A percentile compares a stretch with the other conserved stretches of the same genome.
Evolutionary conservation across 2,797 vertebrate species (phyloP).

Genomic region (Phrynocephalus guinanensis): DNA sequence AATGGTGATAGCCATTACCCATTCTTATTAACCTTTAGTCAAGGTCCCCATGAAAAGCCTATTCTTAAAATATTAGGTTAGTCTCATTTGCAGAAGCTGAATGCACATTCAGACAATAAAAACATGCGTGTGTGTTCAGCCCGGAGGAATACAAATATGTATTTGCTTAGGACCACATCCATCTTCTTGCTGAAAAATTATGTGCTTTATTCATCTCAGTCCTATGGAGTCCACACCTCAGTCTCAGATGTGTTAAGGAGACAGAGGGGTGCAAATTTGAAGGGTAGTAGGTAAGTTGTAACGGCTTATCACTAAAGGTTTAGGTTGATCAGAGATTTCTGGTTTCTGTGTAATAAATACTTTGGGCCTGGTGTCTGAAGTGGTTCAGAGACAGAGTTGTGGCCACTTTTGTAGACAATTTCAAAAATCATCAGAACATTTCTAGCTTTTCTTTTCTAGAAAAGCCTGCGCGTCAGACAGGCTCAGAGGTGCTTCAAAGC

Average conservation of each 20-base stretch:
- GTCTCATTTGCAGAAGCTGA: background rate
- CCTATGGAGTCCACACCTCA: too few species aligned
- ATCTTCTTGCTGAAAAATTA: background rate
- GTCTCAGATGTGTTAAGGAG: background rate
- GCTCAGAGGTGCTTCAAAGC: background rate
- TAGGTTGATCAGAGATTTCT: background rate
- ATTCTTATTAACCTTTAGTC: background rate
- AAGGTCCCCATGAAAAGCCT: background rate
- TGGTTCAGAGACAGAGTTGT: background rate
- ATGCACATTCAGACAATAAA: background rate
- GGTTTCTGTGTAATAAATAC: background rate
- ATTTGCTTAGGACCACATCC: background rate
- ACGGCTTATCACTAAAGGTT: too few species aligned
- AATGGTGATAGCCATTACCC: background rate
- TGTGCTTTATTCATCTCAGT: background rate
- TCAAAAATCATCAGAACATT: background rate
- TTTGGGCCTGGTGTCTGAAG: background rate
- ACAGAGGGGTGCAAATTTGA: background rate
- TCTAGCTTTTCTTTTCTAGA: background rate
- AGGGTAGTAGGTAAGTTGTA: too few species aligned
- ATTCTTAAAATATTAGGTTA: background rate
- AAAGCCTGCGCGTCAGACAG: background rate
- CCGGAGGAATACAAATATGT: background rate
- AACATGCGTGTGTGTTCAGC: background rate
- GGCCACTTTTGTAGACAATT: background rate